phyloP scores from a whole-genome alignment of 2,113 vertebrate species.

The Illadopsis cleaveri region DNA sequence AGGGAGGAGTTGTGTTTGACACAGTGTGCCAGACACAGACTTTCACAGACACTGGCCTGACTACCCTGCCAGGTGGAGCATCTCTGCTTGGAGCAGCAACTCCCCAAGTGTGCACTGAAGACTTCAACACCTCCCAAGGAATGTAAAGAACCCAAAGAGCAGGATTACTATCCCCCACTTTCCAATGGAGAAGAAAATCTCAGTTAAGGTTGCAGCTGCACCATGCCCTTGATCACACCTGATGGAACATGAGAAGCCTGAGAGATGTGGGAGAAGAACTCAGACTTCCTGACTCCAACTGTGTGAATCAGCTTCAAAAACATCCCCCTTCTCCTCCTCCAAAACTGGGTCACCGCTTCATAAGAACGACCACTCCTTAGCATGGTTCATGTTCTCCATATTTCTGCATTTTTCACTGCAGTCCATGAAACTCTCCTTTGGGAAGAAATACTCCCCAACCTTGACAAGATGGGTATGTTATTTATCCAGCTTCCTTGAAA shows the following conservation, averaged over 20 bases:
- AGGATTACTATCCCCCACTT: neutral
- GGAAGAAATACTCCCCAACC: neutral
- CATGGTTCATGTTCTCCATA: neutral
- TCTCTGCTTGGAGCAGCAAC: neutral
- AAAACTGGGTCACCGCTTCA: neutral
- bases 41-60: neutral
- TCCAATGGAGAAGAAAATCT: neutral
- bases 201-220: neutral
- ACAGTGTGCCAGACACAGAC: neutral
- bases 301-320: neutral
- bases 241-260: neutral
- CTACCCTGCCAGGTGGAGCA: neutral
- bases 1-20: neutral
- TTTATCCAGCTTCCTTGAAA: neutral
- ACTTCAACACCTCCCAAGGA: neutral
- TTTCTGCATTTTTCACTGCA: neutral
- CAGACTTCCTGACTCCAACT: slow-evolving; percentile 5
- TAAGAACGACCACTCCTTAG: neutral
- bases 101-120: accelerated
- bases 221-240: neutral
- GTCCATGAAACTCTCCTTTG: neutral
- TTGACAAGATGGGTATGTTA: neutral
- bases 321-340: neutral
- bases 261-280: neutral
- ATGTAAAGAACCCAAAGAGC: neutral